Conservation (phyloP, 1,140 invertebrate species). For the Parasteatoda tepidariorum region DNA sequence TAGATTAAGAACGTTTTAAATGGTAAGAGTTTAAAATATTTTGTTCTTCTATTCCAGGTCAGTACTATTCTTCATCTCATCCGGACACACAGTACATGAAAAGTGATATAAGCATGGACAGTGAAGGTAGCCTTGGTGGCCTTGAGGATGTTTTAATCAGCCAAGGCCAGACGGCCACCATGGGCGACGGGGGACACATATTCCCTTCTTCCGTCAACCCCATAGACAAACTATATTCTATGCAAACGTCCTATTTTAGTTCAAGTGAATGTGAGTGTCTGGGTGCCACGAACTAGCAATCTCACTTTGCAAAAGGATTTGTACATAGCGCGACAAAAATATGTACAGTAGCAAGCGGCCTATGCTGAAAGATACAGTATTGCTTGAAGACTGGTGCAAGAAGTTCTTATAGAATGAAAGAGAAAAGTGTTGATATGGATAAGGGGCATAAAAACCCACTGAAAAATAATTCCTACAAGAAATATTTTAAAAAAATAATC, state of each 20-base stretch:
- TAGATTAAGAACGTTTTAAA: not conserved
- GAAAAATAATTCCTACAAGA: too few species aligned
- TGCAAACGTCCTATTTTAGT: slow-evolving; percentile 93
- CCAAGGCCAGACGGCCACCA: slow-evolving; percentile 28
- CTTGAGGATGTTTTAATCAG: slow-evolving; percentile 63
- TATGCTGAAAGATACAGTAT: not conserved
- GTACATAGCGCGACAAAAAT: slow-evolving; percentile 24
- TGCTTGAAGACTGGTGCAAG: too few species aligned
- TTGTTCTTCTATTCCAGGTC: slow-evolving; percentile 50
- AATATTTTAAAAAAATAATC: too few species aligned
- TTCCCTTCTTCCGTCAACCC: slow-evolving; percentile 91
- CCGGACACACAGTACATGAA: slow-evolving; percentile 62
- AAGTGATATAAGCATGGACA: slow-evolving; percentile 63
- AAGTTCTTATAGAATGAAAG: too few species aligned
- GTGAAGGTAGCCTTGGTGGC: slow-evolving; percentile 62
- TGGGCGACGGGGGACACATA: slow-evolving; percentile 81
- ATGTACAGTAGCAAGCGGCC: not conserved
- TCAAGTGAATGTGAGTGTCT: slow-evolving; percentile 63
- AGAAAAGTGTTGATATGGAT: too few species aligned
- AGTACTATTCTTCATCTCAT: slow-evolving; percentile 61
- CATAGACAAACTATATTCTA: slow-evolving; percentile 96
- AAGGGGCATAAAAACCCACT: too few species aligned
- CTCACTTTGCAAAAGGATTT: not conserved
- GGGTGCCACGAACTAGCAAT: slow-evolving; percentile 56
- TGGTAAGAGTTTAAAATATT: not conserved